Conservation (phyloP, 1,140 invertebrate species). For the Steinernema khuongi region DNA sequence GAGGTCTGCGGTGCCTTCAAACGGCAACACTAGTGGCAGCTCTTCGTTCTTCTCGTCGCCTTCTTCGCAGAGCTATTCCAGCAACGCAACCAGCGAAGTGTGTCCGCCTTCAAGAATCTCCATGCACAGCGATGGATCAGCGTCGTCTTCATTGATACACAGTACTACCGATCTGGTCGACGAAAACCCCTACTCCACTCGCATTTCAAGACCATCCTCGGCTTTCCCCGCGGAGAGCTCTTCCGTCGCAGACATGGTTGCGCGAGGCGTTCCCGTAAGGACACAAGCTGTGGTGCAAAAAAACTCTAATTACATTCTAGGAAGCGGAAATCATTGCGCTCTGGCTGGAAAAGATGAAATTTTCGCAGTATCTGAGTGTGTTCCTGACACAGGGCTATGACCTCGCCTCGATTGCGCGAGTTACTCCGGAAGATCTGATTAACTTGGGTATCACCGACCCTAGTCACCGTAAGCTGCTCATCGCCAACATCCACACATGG, state of each 20-base stretch:
- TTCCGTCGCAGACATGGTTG: constrained; percentile 65
- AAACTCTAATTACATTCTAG: constrained; percentile 60
- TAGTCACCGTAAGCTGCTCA: constrained; percentile 86
- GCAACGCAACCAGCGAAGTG: background rate
- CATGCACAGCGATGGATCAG: constrained; percentile 6
- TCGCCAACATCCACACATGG: constrained; percentile 87
- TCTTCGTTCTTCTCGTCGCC: constrained; percentile 63
- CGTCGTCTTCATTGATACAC: background rate
- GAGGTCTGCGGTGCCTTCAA: constrained; percentile 65
- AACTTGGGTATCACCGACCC: constrained; percentile 90
- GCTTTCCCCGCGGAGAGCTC: constrained; percentile 57
- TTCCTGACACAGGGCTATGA: constrained; percentile 94
- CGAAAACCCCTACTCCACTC: constrained; percentile 18
- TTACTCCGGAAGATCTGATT: constrained; percentile 86
- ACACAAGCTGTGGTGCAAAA: background rate
- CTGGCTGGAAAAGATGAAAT: constrained; percentile 87
- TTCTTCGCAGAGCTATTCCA: background rate
- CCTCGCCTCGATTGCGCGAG: constrained; percentile 87
- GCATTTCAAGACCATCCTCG: constrained; percentile 11
- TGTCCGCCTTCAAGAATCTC: constrained; percentile 7
- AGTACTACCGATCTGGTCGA: constrained; percentile 29
- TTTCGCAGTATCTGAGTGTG: constrained; percentile 87
- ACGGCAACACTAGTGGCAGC: constrained; percentile 81
- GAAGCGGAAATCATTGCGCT: constrained; percentile 84
- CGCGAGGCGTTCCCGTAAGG: constrained; percentile 64